phyloP scores from a whole-genome alignment of 2,888 invertebrate species.

The Ganaspis brasiliensis region DNA sequence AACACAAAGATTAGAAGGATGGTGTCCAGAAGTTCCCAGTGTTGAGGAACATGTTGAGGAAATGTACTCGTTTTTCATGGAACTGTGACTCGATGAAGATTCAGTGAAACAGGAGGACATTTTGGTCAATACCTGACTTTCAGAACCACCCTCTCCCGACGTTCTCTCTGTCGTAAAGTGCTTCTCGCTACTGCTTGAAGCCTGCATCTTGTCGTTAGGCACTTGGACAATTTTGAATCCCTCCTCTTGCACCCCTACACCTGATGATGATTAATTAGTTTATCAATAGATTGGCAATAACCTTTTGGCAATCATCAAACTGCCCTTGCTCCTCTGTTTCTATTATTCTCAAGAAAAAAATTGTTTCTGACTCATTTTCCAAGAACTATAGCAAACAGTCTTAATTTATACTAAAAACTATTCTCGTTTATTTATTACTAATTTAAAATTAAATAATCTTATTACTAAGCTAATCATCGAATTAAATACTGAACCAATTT shows the following conservation, averaged over 20 bases:
- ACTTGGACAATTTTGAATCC: conserved; percentile 68
- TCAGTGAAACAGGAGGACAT: conserved; percentile 77
- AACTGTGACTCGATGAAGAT: conserved; percentile 75
- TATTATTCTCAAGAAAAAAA: conserved; percentile 13
- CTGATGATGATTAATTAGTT: conserved; percentile 75
- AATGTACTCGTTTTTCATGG: conserved; percentile 75
- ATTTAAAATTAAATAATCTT: no score
- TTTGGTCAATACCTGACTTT: conserved; percentile 72
- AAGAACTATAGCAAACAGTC: no score
- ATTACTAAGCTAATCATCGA: no score
- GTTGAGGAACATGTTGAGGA: conserved; percentile 75
- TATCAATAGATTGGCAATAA: conserved; percentile 74
- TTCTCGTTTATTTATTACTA: no score
- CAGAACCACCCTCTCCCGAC: conserved; percentile 65
- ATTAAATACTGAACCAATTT: no score
- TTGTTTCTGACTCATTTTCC: not conserved
- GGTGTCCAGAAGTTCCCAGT: conserved; percentile 63
- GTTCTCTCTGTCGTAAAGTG: conserved; percentile 76
- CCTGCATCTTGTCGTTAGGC: conserved; percentile 76
- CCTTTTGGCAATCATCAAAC: conserved; percentile 57
- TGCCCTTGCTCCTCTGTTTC: conserved; percentile 53
- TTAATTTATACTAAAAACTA: no score
- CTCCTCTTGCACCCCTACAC: conserved; percentile 68
- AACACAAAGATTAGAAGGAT: conserved; percentile 70
- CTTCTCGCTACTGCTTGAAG: conserved; percentile 77